These are phyloP conservation scores for roundworm (Caenorhabditis elegans) DNA, from an alignment of 1,140 invertebrate species.

Conservation along the genomic window WBcel235 BX284603.4:8405001-8405500, in stretches of 20 bases:
- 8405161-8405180: neutral
- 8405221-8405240: neutral
- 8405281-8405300: neutral
- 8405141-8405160: neutral
- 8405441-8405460: no score
- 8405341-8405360: neutral
- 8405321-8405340: neutral
- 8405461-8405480: no score
- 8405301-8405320: neutral
- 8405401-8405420: neutral
- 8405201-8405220: neutral
- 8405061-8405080: neutral
- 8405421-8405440: neutral
- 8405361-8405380: neutral
- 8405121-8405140: neutral
- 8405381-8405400: neutral
- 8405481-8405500: neutral
- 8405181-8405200: neutral
- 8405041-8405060: neutral
- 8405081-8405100: neutral
- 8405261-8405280: neutral
- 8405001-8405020: neutral
- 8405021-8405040: neutral
- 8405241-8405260: neutral
- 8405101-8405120: neutral